A percentile compares a stretch with the other conserved stretches of the same genome.
Evolutionary conservation across 2,113 vertebrate genomes (phyloP).

Genomic region (Oryzias celebensis): DNA sequence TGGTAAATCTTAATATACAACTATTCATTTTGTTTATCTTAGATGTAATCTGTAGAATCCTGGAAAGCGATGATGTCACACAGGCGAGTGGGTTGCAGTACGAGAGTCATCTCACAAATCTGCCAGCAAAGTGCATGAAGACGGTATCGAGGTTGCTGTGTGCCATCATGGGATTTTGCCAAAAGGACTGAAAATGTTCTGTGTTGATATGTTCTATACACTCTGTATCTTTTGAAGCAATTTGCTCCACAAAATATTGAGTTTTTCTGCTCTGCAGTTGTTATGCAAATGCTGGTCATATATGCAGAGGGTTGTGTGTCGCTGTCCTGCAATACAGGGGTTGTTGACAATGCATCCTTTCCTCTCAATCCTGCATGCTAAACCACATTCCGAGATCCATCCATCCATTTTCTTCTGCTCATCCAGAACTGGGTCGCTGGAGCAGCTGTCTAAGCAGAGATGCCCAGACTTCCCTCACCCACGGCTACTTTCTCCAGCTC

Average conservation of each 20-base stretch:
- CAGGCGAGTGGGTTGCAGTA: neutral
- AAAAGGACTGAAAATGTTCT: neutral
- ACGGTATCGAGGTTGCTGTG: neutral
- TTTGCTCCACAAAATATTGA: neutral
- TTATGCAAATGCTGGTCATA: neutral
- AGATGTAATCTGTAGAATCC: neutral
- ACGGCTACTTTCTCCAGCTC: too few species aligned
- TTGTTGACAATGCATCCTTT: neutral
- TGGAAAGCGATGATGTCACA: conserved; percentile 1
- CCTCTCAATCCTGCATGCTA: neutral
- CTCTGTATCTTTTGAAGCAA: neutral
- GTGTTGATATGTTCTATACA: neutral
- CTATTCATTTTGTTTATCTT: neutral
- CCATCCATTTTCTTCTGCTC: too few species aligned
- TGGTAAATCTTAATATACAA: too few species aligned
- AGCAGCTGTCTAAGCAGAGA: too few species aligned
- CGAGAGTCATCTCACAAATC: neutral
- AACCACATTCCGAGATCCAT: too few species aligned
- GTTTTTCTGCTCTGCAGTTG: neutral
- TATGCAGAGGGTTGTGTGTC: neutral
- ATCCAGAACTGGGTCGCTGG: too few species aligned
- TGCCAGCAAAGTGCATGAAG: neutral
- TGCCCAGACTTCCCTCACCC: too few species aligned
- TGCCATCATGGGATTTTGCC: neutral
- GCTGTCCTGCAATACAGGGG: neutral